A percentile compares a stretch with the other conserved stretches of the same genome.
Conservation (phyloP, 2,888 invertebrate species). For the Mesoligia furuncula region DNA sequence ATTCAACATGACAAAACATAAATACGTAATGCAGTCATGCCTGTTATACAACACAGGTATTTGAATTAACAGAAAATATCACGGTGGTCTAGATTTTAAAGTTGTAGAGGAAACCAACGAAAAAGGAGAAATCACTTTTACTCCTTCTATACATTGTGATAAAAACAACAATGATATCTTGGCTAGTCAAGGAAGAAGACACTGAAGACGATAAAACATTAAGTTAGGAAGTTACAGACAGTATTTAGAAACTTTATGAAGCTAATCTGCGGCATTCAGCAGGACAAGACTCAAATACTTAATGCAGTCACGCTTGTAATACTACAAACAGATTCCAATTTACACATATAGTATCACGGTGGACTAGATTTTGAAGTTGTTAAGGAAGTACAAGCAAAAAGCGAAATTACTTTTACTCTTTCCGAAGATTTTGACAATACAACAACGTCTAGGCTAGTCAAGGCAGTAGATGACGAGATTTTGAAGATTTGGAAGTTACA, state of each 20-base stretch:
- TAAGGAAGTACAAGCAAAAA: background rate
- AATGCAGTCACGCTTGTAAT: constrained; percentile 26
- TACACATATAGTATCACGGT: constrained; percentile 12
- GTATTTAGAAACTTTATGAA: background rate
- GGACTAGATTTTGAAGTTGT: constrained; percentile 15
- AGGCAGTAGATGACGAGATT: no score
- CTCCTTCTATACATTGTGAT: background rate
- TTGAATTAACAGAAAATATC: constrained; percentile 41
- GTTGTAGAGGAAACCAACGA: background rate
- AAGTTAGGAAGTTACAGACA: background rate
- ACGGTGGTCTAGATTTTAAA: constrained; percentile 25
- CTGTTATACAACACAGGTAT: constrained; percentile 34
- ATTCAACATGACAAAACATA: constrained; percentile 50
- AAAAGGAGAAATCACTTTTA: background rate
- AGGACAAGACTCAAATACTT: constrained; percentile 39
- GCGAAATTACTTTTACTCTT: background rate
- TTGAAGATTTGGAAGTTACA: background rate
- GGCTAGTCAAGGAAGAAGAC: no score
- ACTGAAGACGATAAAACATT: background rate
- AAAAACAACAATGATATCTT: no score
- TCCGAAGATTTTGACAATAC: background rate
- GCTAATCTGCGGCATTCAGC: background rate
- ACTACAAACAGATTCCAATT: constrained; percentile 30
- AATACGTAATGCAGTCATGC: constrained; percentile 55
- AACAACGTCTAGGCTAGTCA: no score